Evolutionary conservation across 2,888 invertebrate species (phyloP), one percentile per base, ranked within the genome.

Genomic region (Maniola hyperantus): DNA sequence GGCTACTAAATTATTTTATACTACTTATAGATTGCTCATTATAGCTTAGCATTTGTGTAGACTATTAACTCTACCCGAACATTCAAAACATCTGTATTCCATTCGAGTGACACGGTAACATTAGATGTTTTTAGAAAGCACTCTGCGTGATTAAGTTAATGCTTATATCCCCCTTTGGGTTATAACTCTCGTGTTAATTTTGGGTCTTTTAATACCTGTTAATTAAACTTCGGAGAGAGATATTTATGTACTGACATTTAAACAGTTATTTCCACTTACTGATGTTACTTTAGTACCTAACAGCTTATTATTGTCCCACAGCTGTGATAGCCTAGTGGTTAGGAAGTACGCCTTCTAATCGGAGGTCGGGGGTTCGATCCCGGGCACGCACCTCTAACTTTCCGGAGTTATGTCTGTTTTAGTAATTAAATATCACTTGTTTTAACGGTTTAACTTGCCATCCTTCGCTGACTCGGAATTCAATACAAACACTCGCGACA

Each of bases 111-210:
- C 50, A 63, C 50, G 46, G 62, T 65, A 68, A 68, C 60, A 63
- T 64, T 59, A 63, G 59, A 67, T 51, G 34, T 48, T 63, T 69
- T 65, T 53, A 36, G 54, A 51, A 58, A 64, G 66, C 58, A 63
- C 66, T 50, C 65, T 59, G 42, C 10, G 51, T 34, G 51, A 68
- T 65, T 63, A 50, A 55, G 46, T 65, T 59, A 54, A 54, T 57
- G 48, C 65, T 61, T 67, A 67, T 67, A 67, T 67, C 63, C 64
- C 36, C 67, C 55, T 70, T 48, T 66, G 58, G 50, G 57, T 51
- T 64, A 65, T 71, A 71, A 72, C 71, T 71, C 72, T 66, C 51
- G 67, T 67, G 57, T 67, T 67, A 61, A 59, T 60, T 55, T 53
- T 15, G 46, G 51, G 59, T 70, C 64, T 66, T 68, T 70, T 66